phyloP scores from a whole-genome alignment of 2,797 vertebrate species.

The Amphiprion clarkii region DNA sequence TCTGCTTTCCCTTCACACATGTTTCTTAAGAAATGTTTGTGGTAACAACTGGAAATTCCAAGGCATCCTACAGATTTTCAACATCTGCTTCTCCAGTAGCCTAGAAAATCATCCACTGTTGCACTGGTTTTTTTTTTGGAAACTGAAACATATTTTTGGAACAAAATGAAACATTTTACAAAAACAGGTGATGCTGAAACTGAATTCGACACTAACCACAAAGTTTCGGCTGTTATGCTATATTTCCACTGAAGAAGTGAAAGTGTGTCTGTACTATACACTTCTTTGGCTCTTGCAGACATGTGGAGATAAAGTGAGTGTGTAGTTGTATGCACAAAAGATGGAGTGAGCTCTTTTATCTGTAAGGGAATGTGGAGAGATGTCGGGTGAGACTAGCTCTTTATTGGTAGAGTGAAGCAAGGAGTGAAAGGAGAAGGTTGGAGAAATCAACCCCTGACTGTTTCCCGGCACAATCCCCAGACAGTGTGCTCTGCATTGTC shows the following conservation, averaged over 20 bases:
- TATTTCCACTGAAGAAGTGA: slow-evolving; percentile 12
- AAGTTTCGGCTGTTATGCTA: slow-evolving; percentile 37
- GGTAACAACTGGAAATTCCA: slow-evolving; percentile 63
- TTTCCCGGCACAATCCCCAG: slow-evolving; percentile 57
- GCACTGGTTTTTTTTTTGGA: slow-evolving; percentile 32
- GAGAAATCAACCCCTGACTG: slow-evolving; percentile 63
- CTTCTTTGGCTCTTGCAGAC: background rate
- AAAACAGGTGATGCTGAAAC: background rate
- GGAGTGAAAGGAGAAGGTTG: slow-evolving; percentile 49
- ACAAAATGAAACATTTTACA: slow-evolving; percentile 15
- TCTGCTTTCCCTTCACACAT: slow-evolving; percentile 49
- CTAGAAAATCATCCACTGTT: slow-evolving; percentile 20
- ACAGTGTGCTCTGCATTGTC: slow-evolving; percentile 58
- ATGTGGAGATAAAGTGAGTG: slow-evolving; percentile 28
- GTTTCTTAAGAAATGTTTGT: slow-evolving; percentile 59
- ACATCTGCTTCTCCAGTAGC: slow-evolving; percentile 30
- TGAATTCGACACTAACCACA: slow-evolving; percentile 29
- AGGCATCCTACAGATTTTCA: slow-evolving; percentile 37
- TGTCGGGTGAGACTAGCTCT: slow-evolving; percentile 44
- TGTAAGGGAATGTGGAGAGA: slow-evolving; percentile 38
- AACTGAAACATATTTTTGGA: slow-evolving; percentile 36
- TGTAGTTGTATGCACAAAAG: slow-evolving; percentile 30
- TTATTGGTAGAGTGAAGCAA: slow-evolving; percentile 47
- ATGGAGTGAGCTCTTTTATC: slow-evolving; percentile 50
- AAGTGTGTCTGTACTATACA: background rate